Base-by-base conservation (phyloP, 2,888 invertebrate species). In the Malacosoma neustria region DNA sequence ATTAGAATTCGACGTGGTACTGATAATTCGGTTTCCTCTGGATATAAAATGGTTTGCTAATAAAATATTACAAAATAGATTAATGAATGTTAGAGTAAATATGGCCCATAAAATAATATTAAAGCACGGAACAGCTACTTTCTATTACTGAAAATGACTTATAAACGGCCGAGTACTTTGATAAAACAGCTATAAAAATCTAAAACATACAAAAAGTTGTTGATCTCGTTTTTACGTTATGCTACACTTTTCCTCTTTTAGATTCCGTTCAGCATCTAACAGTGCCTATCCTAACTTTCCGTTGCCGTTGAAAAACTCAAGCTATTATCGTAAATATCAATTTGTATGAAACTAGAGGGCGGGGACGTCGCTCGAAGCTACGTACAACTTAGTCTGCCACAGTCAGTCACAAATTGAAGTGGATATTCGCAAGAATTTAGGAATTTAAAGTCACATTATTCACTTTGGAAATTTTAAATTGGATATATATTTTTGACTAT, bases 291-390 rank as follows among this genome's bases (percentile, higher is more conserved):
- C 66, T 59, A 77, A 79, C 72, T 80, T 79, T 70, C 67, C 68
- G 64, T 67, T 70, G 64, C 58, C 70, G 72, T 65, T 72, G 74
- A 81, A 82, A 85, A 84, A 80, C 77, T 80, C 79, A 47, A 52
- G 73, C 81, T 76, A 80, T 85, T 80, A 84, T 74, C 80, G 82
- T 85, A 85, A 85, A 85, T 85, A 85, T 84, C 85, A 84, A 85
- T 85, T 85, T 82, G 79, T 77, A 80, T 81, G 79, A 74, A 81
- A 75, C 82, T 74, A 76, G 76, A 69, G 72, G 77, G 79, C 64
- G 76, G 74, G 63, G 65, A 61, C 60, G 58, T 41, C 46, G 66
- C 62, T 60, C 51, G 48, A 52, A 54, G 59, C 61, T 50, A 36
- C 49, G 62, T 51, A 49, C 62, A 73, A 74, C 67, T 73, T 72